Evolutionary conservation across 2,888 invertebrate genomes (phyloP), one percentile per base, ranked within the genome.

Genomic region (Xanthorhoe spadicearia): DNA sequence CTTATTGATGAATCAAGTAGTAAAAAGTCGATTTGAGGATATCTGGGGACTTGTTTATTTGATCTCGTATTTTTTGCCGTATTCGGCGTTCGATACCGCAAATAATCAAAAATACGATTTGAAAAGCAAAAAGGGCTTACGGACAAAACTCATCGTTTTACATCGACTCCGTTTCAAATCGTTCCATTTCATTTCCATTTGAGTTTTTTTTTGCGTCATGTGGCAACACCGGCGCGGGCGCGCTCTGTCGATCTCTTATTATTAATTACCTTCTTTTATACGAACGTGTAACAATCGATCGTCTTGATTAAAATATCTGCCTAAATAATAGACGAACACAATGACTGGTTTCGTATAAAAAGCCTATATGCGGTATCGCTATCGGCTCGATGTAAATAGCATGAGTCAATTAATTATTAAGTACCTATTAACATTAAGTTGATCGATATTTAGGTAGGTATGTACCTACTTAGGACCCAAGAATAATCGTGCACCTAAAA

Each of bases 231-330:
- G 60, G 59, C 83, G 77, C 72, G 73, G 79, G 76, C 81, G 74
- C 78, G 80, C 77, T 81, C 82, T 78, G 79, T 84, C 86, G 83
- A 84, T 83, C 84, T 88, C 82, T 84, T 87, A 85, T 89, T 93
- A 93, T 92, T 93, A 93, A 93, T 93, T 92, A 93, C 85, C 88
- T 91, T 89, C 89, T 77, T 90, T 91, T 90, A 89, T 92, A 81
- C 82, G 79, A 78, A 86, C 79, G 84, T 87, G 84, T 85, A 85
- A 84, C 86, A 87, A 90, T 90, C 84, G 89, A 90, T 89, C 84
- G 87, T 70, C 85, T 92, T 92, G 91, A 93, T 92, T 92, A 92
- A 90, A 92, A 92, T 92, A 92, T 91, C 89, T 59, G 43, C 43
- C 59, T 85, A 86, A 86, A 92, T 92, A 91, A 92, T 88, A 88